Evolutionary conservation across 2,888 invertebrate species (phyloP).

Genomic region (Epicampocera succincta): DNA sequence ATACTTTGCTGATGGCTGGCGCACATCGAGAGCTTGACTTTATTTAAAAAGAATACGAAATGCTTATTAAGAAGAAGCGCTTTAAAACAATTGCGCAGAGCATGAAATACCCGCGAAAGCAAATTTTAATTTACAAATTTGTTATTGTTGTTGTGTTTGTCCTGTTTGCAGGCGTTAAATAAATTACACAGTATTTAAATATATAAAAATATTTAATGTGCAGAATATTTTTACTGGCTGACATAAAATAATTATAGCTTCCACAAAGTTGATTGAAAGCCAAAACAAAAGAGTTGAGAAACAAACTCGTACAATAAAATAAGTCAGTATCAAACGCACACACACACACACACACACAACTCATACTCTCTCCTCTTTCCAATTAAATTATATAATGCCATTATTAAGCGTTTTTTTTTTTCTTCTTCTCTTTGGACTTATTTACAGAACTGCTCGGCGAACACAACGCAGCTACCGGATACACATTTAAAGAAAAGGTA

Average conservation of each 20-base stretch:
- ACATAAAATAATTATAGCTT: slow-evolving; percentile 1
- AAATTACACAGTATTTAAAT: too few relatives aligned
- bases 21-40: too few relatives aligned
- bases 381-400: slow-evolving; percentile 39
- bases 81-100: too few relatives aligned
- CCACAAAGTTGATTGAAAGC: not conserved
- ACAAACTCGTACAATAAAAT: slow-evolving; percentile 3
- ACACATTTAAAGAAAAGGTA: slow-evolving; percentile 48
- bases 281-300: slow-evolving; percentile 10
- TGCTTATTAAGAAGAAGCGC: too few relatives aligned
- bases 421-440: slow-evolving; percentile 18
- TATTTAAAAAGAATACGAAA: too few relatives aligned
- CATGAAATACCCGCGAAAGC: too few relatives aligned
- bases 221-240: slow-evolving; percentile 11
- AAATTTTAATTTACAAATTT: too few relatives aligned
- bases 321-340: not conserved
- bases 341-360: slow-evolving; percentile 2
- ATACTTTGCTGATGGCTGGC: too few relatives aligned
- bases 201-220: too few relatives aligned
- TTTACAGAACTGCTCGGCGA: slow-evolving; percentile 35
- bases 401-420: slow-evolving; percentile 32
- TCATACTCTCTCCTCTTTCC: slow-evolving; percentile 12
- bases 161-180: too few relatives aligned
- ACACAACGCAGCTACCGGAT: slow-evolving; percentile 19
- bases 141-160: too few relatives aligned